Evolutionary conservation across 2,113 vertebrate genomes (phyloP).

Genomic region (Egretta garzetta): DNA sequence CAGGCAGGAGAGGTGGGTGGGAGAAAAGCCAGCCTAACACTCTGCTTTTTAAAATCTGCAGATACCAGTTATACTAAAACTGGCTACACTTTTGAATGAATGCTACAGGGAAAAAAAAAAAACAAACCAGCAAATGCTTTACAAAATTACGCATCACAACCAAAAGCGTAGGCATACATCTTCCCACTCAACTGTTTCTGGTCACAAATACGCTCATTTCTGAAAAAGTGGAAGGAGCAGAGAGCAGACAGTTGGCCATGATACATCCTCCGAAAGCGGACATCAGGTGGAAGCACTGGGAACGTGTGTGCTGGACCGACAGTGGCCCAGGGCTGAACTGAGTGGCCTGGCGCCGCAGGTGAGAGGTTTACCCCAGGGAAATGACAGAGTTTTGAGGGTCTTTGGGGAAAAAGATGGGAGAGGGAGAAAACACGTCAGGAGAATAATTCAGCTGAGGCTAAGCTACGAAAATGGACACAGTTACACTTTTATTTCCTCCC

Average conservation of each 20-base stretch:
- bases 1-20: neutral
- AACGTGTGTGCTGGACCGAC: accelerated
- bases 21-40: constrained; percentile 19
- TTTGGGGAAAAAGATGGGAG: neutral
- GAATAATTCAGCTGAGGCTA: neutral
- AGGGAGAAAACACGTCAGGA: neutral
- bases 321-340: neutral
- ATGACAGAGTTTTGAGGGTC: neutral
- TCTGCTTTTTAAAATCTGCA: neutral
- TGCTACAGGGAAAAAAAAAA: neutral
- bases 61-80: neutral
- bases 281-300: neutral
- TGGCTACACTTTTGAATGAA: constrained; percentile 20
- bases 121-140: neutral
- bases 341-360: accelerated
- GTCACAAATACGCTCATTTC: neutral
- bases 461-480: neutral
- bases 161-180: neutral
- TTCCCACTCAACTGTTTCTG: neutral
- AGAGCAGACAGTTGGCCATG: neutral
- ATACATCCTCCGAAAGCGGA: neutral
- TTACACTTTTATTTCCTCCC: neutral
- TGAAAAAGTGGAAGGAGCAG: neutral
- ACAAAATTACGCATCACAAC: neutral
- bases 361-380: neutral